Base-by-base conservation (phyloP, 1,140 invertebrate species). In the Brachionus koreanus region DNA sequence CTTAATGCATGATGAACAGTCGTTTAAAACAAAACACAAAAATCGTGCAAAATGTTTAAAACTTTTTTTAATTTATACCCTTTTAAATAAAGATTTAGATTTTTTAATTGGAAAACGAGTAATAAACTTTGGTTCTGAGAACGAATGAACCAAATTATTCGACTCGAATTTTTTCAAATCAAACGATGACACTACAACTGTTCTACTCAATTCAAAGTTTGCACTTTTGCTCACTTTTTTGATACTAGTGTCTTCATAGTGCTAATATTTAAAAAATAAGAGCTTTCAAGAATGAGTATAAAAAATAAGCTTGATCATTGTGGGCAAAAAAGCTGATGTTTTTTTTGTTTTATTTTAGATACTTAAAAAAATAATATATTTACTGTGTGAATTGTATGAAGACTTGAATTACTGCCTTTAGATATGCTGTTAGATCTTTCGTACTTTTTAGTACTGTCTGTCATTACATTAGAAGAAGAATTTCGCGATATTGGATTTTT, bases 201-300 rank as follows among this genome's bases (percentile, higher is more conserved):
- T 39, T 69, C 19, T 69, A 39, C 25, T 33, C 63, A 37, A 13
- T 33, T 33, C 63, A 65, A 65, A 65, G 33, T 37, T 65, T 65
- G 63, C 63, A 37, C 63, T 65, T 12, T 65, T 65, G 63, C 63
- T 65, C 63, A 65, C 25, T 33, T 33, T 65, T 65, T 65, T 65
- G n/a, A 33, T 65, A 33, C 63, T 65, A 65, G 33, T 69, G 29
- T 69, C 33, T 39, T 69, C 65, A 69, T 46, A 74, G 69, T 74
- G 39, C 69, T 74, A 46, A 25, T 43, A 25, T 43, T 74, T 46
- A 35, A 46, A 43, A 74, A 74, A 74, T 23, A 74, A 46, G 33
- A 74, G 16, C 19, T 13, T 25, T 46, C 43, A 46, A 74, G 43
- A 43, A 43, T 35, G 10, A 46, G 23, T 35, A 25, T 23, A 74